Evolutionary conservation across 2,888 invertebrate genomes (phyloP).

Genomic region (Diploptera punctata): DNA sequence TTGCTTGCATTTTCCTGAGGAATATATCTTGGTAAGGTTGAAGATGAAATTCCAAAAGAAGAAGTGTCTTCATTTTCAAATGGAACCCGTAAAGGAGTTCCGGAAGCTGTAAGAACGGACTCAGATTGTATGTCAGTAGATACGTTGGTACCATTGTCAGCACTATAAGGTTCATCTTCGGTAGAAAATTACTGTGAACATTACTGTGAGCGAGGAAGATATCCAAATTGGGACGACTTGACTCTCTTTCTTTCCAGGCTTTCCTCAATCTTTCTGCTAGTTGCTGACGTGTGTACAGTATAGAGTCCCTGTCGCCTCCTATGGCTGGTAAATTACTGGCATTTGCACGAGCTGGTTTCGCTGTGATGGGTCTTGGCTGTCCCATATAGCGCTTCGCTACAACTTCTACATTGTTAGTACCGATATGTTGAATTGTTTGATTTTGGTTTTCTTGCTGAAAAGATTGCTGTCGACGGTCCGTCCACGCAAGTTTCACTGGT

Average conservation of each 20-base stretch:
- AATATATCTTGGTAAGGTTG: too few relatives aligned
- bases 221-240: slow-evolving; percentile 34
- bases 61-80: too few relatives aligned
- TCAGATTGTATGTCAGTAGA: too few relatives aligned
- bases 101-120: too few relatives aligned
- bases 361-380: slow-evolving; percentile 19
- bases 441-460: neutral
- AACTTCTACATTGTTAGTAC: slow-evolving; percentile 20
- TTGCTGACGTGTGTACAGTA: slow-evolving; percentile 54
- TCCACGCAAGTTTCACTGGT: slow-evolving; percentile 28
- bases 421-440: neutral
- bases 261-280: slow-evolving; percentile 57
- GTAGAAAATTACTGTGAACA: neutral
- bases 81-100: too few relatives aligned
- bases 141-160: too few relatives aligned
- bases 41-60: too few relatives aligned
- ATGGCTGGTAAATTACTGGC: slow-evolving; percentile 3
- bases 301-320: slow-evolving; percentile 28
- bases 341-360: neutral
- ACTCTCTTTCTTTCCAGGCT: slow-evolving; percentile 57
- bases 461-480: neutral
- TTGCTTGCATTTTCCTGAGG: neutral
- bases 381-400: slow-evolving; percentile 30
- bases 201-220: slow-evolving; percentile 64
- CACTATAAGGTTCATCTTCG: too few relatives aligned